These are phyloP conservation scores for Sepioteuthis lessoniana DNA, from an alignment of 2,888 invertebrate genomes.

Conservation along the genomic window DNA sequence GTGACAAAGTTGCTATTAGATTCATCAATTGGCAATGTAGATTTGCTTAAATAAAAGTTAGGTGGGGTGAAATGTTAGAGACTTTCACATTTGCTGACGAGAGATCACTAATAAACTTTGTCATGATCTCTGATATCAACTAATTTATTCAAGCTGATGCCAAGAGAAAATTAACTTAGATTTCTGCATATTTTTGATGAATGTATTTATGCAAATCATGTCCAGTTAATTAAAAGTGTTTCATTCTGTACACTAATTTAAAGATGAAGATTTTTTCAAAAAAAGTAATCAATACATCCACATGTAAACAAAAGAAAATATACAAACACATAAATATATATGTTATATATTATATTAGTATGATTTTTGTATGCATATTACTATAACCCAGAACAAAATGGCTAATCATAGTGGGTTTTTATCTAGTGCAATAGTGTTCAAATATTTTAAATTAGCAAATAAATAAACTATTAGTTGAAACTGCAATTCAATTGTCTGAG, in stretches of 20 bases:
- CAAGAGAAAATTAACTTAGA: slow-evolving; percentile 5
- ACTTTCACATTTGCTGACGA: neutral
- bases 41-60: too few species aligned
- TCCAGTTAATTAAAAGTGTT: neutral
- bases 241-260: neutral
- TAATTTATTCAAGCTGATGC: neutral
- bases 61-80: too few species aligned
- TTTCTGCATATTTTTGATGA: neutral
- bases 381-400: too few species aligned
- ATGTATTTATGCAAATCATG: neutral
- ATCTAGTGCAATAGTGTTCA: too few species aligned
- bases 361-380: too few species aligned
- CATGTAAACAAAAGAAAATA: neutral
- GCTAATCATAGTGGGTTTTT: too few species aligned
- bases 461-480: too few species aligned
- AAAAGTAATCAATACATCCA: neutral
- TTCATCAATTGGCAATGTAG: too few species aligned
- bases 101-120: neutral
- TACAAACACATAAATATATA: neutral
- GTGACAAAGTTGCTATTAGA: too few species aligned
- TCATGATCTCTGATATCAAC: neutral
- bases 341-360: too few species aligned
- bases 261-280: neutral
- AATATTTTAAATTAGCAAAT: too few species aligned
- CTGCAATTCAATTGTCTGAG: too few species aligned